phyloP scores from a whole-genome alignment of 2,797 vertebrate species.

The Lepus oiostolus region DNA sequence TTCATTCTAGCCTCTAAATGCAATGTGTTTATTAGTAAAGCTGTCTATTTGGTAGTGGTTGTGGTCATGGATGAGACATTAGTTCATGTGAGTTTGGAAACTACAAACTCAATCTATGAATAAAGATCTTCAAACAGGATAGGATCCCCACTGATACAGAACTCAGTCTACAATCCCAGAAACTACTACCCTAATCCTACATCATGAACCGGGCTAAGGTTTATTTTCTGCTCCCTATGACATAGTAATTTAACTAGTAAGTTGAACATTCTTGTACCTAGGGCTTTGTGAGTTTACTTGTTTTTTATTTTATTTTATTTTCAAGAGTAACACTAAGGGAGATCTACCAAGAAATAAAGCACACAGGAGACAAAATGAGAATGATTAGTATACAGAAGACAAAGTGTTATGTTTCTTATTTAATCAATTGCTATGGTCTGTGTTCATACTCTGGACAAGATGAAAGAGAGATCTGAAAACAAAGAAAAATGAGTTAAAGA shows the following conservation, averaged over 20 bases:
- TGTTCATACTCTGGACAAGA: background rate
- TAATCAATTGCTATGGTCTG: background rate
- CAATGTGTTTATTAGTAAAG: slow-evolving; percentile 10
- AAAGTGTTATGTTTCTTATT: background rate
- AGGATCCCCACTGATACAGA: background rate
- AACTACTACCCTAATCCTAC: background rate
- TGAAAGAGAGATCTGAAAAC: background rate
- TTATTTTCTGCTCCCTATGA: background rate
- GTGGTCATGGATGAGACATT: background rate
- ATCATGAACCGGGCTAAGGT: background rate
- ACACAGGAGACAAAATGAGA: background rate
- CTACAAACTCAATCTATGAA: background rate
- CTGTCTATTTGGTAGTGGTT: background rate
- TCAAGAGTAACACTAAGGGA: background rate
- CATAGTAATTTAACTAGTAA: background rate
- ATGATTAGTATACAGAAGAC: background rate
- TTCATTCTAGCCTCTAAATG: slow-evolving; percentile 31
- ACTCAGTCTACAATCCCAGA: background rate
- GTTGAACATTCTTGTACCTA: background rate
- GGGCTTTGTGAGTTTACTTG: background rate
- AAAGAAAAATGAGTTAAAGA: background rate
- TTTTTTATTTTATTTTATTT: background rate
- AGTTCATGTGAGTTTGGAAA: slow-evolving; percentile 41
- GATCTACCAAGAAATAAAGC: background rate
- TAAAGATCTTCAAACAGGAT: slow-evolving; percentile 1